Conservation (phyloP, 2,113 vertebrate genomes). For the Bombycilla garrulus region DNA sequence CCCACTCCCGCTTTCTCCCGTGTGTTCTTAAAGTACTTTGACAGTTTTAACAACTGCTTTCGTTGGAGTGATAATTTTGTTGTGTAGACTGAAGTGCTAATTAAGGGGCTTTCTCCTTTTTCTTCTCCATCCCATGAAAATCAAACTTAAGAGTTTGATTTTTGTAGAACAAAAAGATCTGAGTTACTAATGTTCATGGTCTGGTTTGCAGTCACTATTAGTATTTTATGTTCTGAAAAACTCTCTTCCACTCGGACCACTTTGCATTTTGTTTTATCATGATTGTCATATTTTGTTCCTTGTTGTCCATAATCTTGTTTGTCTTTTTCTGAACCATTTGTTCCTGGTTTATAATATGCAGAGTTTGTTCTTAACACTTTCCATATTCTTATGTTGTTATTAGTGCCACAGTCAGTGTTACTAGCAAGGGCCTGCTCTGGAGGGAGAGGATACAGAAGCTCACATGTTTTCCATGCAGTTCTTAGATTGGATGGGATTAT, state of each 20-base stretch:
- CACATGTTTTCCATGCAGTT: fast-evolving
- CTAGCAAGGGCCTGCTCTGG: neutral
- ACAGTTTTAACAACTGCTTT: neutral
- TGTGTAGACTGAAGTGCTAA: neutral
- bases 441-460: neutral
- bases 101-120: neutral
- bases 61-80: neutral
- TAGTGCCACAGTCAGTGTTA: neutral
- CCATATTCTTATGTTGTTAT: neutral
- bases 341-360: neutral
- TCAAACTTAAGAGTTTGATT: neutral
- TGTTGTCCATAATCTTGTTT: neutral
- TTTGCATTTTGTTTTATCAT: neutral
- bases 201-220: neutral
- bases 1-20: fast-evolving
- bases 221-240: neutral
- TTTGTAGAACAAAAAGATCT: neutral
- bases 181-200: neutral
- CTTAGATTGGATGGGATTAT: neutral
- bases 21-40: neutral
- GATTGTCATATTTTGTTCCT: neutral
- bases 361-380: neutral
- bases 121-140: neutral
- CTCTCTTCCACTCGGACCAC: fast-evolving
- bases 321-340: neutral